Base-by-base conservation (phyloP, 2,797 vertebrate genomes). In the Lateolabrax maculatus region DNA sequence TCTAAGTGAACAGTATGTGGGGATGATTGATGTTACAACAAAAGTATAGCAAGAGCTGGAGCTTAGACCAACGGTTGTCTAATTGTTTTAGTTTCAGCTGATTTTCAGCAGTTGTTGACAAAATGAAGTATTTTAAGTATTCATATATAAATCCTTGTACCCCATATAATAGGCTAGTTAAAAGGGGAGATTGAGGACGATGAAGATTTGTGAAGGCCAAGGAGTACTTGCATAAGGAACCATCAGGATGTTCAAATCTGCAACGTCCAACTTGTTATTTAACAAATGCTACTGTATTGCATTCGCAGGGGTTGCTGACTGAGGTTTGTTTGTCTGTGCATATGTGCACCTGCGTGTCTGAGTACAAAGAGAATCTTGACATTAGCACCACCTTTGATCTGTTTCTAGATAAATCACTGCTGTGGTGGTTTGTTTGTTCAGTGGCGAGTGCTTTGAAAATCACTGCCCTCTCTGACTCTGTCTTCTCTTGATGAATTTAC, bases 371-470 rank as follows among this genome's bases (percentile, higher is more conserved):
- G 80, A 71, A 53, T 70, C 61, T 84, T 79, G 81, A 87, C 85
- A 81, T 90, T 73, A 70, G 66, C 64, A 29, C 57, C 87, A 84
- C 84, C 75, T 90, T 91, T 90, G 87, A 92, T 89, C 88, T 78
- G 64, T 67, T 65, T 75, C 21, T 21, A 65, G 87, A 91, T 87
- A 89, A 86, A 89, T 83, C 80, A 43, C 67, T 16, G 63, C 64
- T 1, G 19, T 71, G 80, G 46, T 36, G 66, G 51, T 79, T 76
- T 84, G 84, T 89, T 83, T 88, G 84, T 79, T 84, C 29, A 36
- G 34, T 27, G 31, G 44, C 66, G 51, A 61, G 29, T 3, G 78
- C 83, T 92, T 91, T 90, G 83, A 90, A 87, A 90, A 84, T 71
- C 72, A 69, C 68, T 81, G 60, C 71, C 71, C 57, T 76, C 61